Conservation (phyloP, 2,113 vertebrate genomes). For the Pelecanoides urinatrix region DNA sequence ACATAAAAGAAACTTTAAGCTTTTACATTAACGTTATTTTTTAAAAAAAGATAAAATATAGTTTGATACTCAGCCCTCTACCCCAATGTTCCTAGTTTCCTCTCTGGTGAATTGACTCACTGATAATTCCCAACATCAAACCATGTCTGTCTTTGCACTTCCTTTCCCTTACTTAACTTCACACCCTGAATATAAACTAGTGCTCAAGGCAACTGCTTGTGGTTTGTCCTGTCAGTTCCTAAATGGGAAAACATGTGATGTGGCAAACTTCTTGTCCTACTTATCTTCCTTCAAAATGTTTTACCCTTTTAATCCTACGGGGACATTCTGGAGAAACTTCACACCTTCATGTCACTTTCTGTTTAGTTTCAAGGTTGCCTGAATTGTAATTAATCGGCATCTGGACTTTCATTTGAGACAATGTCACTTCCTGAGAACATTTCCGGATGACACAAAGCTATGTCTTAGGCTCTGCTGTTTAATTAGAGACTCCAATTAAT, state of each 20-base stretch:
- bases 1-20: not conserved
- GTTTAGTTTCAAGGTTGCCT: conserved; percentile 38
- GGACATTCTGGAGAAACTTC: conserved; percentile 36
- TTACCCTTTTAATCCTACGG: conserved; percentile 45
- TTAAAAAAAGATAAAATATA: not conserved
- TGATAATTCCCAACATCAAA: conserved; percentile 1
- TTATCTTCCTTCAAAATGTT: conserved; percentile 28
- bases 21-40: not conserved
- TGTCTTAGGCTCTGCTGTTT: conserved; percentile 7
- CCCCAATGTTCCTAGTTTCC: not conserved
- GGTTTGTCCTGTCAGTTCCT: conserved; percentile 58
- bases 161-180: conserved; percentile 12
- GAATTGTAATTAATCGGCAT: conserved; percentile 43
- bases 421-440: conserved; percentile 39
- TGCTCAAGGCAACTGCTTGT: conserved; percentile 32
- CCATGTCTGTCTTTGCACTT: not conserved
- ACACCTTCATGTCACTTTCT: conserved; percentile 43
- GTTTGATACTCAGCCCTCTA: not conserved
- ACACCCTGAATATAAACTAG: conserved; percentile 43
- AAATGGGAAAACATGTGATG: conserved; percentile 52
- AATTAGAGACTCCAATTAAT: conserved; percentile 37
- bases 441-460: conserved; percentile 26
- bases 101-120: not conserved
- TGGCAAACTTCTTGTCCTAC: conserved; percentile 47
- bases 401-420: conserved; percentile 38